Conservation (phyloP, 2,113 vertebrate genomes). For the Atractosteus spatula region DNA sequence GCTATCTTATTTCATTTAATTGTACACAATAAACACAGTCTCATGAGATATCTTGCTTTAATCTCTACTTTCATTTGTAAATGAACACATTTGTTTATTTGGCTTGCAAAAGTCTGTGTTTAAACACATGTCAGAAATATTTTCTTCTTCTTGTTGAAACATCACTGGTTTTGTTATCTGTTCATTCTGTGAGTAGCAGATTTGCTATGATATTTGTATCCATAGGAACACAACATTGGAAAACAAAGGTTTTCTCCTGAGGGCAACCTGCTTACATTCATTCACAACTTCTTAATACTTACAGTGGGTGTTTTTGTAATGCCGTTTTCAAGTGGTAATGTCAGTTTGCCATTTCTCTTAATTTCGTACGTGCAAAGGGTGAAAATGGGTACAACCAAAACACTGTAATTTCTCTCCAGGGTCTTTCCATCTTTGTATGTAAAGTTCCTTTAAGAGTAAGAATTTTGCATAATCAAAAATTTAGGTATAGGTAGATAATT, state of each 20-base stretch:
- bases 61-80: background rate
- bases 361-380: constrained; percentile 39
- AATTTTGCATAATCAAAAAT: background rate
- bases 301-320: constrained; percentile 42
- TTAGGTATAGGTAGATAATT: no score
- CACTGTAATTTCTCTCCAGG: constrained; percentile 36
- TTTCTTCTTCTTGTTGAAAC: background rate
- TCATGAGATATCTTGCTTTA: background rate
- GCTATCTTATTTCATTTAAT: constrained; percentile 8
- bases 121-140: background rate
- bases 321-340: constrained; percentile 52
- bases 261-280: constrained; percentile 45
- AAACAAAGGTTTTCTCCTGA: constrained; percentile 40
- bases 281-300: constrained; percentile 53
- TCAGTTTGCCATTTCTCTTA: constrained; percentile 47
- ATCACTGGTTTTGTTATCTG: background rate
- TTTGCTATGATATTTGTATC: constrained; percentile 28
- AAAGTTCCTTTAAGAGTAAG: constrained; percentile 24
- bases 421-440: constrained; percentile 28
- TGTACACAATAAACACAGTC: background rate
- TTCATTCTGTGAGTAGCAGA: background rate
- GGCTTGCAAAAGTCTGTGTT: background rate
- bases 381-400: constrained; percentile 40
- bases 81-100: background rate
- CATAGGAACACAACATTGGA: constrained; percentile 33